phyloP scores from a whole-genome alignment of 1,140 invertebrate species.

The Ectropis grisescens region DNA sequence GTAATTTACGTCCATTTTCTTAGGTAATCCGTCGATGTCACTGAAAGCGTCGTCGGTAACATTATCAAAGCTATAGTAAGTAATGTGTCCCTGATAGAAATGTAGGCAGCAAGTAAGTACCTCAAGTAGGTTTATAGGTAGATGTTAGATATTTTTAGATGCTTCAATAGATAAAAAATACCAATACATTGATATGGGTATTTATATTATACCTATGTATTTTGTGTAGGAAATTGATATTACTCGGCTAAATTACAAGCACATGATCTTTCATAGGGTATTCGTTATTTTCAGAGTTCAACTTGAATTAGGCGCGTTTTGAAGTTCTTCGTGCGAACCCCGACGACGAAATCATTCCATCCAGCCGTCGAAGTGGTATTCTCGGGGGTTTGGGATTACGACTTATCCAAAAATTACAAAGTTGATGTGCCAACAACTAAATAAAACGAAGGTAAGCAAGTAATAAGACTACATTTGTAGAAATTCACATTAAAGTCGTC shows the following conservation, averaged over 20 bases:
- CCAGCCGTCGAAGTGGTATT: constrained; percentile 66
- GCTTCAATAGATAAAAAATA: no score
- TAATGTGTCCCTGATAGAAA: no score
- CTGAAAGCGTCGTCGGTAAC: no score
- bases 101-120: no score
- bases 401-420: constrained; percentile 60
- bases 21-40: no score
- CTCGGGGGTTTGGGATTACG: constrained; percentile 64
- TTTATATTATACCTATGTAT: no score
- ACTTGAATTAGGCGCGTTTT: constrained; percentile 33
- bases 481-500: constrained; percentile 26
- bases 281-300: constrained; percentile 24
- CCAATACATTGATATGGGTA: no score
- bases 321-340: constrained; percentile 63
- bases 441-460: constrained; percentile 53
- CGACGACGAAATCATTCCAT: constrained; percentile 69
- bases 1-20: no score
- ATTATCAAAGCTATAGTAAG: no score
- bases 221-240: constrained; percentile 51
- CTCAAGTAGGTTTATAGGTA: no score
- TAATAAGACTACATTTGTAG: constrained; percentile 22
- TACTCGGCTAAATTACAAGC: constrained; percentile 36
- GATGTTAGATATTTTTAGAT: no score
- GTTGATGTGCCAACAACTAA: constrained; percentile 60
- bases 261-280: constrained; percentile 14